These are phyloP conservation scores for Athetis lepigone DNA, from an alignment of 2,888 invertebrate genomes.

Conservation along the genomic window DNA sequence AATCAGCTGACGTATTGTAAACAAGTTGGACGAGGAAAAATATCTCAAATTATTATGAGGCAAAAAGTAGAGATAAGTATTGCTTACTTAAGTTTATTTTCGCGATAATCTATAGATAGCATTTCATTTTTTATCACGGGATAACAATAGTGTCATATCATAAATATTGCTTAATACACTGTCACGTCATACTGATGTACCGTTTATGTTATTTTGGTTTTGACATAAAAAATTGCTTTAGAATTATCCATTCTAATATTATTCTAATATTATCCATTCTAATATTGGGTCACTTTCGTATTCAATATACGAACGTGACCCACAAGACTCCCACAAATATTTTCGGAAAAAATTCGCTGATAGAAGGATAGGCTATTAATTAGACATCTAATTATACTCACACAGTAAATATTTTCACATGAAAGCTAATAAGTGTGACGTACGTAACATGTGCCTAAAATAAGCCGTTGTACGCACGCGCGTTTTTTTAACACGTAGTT, in stretches of 20 bases:
- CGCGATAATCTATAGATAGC: slow-evolving; percentile 25
- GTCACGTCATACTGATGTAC: neutral
- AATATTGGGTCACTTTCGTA: too few relatives aligned
- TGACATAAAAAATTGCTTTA: neutral
- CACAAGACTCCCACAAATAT: too few relatives aligned
- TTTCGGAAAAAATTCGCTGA: too few relatives aligned
- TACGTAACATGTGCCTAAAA: neutral
- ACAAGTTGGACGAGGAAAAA: neutral
- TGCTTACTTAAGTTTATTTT: slow-evolving; percentile 3
- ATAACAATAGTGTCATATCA: slow-evolving; percentile 19
- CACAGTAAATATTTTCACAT: too few relatives aligned
- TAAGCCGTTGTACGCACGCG: too few relatives aligned
- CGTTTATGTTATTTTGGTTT: neutral
- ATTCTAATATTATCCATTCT: too few relatives aligned
- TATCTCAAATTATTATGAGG: neutral
- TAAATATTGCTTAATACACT: neutral
- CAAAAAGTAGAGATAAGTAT: neutral
- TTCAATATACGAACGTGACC: too few relatives aligned
- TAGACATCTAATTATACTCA: too few relatives aligned
- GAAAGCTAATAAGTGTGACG: too few relatives aligned
- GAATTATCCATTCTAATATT: neutral
- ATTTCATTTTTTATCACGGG: slow-evolving; percentile 23
- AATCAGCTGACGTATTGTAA: neutral
- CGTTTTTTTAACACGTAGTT: too few relatives aligned
- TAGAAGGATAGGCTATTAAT: too few relatives aligned